Percentiles rank a stretch among this genome's conserved stretches.
phyloP scores from a whole-genome alignment of 2,797 vertebrate species.

The Loriculus beryllinus region DNA sequence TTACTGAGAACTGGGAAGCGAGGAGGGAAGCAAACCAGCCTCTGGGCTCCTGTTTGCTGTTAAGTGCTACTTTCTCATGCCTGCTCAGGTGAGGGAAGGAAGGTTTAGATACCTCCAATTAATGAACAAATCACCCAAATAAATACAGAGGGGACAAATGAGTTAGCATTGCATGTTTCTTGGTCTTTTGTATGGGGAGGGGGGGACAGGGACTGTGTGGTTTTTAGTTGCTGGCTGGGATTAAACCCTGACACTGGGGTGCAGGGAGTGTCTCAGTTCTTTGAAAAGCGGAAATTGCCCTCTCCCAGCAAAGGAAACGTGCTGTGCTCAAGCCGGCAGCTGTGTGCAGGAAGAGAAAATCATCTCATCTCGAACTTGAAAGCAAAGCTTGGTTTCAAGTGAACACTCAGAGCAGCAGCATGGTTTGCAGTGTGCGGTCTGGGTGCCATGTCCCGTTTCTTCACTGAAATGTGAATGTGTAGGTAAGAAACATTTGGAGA shows the following conservation, averaged over 20 bases:
- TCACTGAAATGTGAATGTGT: not conserved
- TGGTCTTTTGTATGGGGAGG: not conserved
- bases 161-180: accelerated
- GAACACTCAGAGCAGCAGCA: not conserved
- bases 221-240: not conserved
- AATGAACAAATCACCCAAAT: not conserved
- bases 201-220: no score
- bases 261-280: not conserved
- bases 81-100: not conserved
- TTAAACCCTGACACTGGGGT: not conserved
- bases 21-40: not conserved
- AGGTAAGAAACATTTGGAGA: not conserved
- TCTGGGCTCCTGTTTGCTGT: not conserved
- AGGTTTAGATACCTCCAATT: not conserved
- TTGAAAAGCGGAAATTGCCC: conserved; percentile 9
- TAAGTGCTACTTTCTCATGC: not conserved
- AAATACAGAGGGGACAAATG: not conserved
- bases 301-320: not conserved
- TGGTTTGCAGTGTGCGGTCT: accelerated
- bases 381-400: conserved; percentile 13
- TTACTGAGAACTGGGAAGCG: not conserved
- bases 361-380: conserved; percentile 23
- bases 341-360: conserved; percentile 35
- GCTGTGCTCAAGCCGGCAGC: not conserved
- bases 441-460: not conserved